These are phyloP conservation scores for Adrianichthys oophorus DNA, from an alignment of 2,797 vertebrate species.

Conservation along the genomic window DNA sequence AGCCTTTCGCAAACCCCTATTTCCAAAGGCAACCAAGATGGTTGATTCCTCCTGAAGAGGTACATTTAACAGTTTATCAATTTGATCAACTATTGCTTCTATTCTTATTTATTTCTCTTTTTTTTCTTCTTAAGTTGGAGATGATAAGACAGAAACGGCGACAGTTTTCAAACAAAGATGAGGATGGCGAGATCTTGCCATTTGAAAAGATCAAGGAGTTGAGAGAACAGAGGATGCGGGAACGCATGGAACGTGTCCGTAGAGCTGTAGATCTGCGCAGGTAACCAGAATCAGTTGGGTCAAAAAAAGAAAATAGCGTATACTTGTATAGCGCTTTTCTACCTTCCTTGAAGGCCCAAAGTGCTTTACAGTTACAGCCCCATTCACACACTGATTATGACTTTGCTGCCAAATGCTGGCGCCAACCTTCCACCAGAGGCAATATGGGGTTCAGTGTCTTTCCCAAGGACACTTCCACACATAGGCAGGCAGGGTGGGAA, in stretches of 20 bases:
- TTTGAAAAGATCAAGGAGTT: slow-evolving; percentile 99
- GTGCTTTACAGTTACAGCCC: too few species aligned
- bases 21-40: slow-evolving; percentile 75
- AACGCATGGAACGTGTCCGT: slow-evolving; percentile 89
- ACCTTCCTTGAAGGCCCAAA: too few species aligned
- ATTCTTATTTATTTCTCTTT: not conserved
- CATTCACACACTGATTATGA: too few species aligned
- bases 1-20: slow-evolving; percentile 72
- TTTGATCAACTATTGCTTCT: not conserved
- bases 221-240: slow-evolving; percentile 92
- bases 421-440: too few species aligned
- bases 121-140: slow-evolving; percentile 71
- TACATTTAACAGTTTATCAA: slow-evolving; percentile 23
- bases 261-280: slow-evolving; percentile 91
- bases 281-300: slow-evolving; percentile 63
- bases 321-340: too few species aligned
- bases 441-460: too few species aligned
- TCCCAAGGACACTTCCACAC: too few species aligned
- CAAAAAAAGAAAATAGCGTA: not conserved
- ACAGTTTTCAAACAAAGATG: slow-evolving; percentile 81
- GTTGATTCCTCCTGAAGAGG: slow-evolving; percentile 80
- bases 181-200: slow-evolving; percentile 87
- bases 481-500: too few species aligned
- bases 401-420: too few species aligned
- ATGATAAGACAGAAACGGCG: slow-evolving; percentile 86